Evolutionary conservation across 2,888 invertebrate species (phyloP).

Genomic region (Agonopterix heracliana): DNA sequence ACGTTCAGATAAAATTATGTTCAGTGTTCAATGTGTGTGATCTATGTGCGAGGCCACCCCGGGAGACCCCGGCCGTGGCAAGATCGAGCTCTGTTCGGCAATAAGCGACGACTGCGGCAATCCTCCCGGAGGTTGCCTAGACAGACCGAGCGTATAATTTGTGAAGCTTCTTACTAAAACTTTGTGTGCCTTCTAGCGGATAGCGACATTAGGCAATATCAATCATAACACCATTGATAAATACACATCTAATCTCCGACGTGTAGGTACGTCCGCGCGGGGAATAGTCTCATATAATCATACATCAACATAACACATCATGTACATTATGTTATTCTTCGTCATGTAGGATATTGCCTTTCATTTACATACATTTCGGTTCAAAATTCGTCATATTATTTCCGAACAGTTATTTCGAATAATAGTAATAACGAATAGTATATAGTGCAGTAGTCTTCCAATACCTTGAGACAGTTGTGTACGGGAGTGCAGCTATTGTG

Average conservation of each 20-base stretch:
- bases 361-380: constrained; percentile 40
- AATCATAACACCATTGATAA: constrained; percentile 54
- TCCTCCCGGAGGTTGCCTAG: constrained; percentile 15
- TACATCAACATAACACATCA: constrained; percentile 24
- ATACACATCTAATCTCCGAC: constrained; percentile 40
- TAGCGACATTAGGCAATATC: constrained; percentile 72
- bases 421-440: constrained; percentile 62
- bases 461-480: constrained; percentile 60
- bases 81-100: constrained; percentile 14
- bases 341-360: constrained; percentile 49
- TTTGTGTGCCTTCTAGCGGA: constrained; percentile 76
- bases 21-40: constrained; percentile 51
- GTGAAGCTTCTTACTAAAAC: constrained; percentile 74
- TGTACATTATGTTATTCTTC: constrained; percentile 21
- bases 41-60: constrained; percentile 10
- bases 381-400: constrained; percentile 32
- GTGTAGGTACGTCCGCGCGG: constrained; percentile 28
- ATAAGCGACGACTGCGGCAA: background rate
- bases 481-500: constrained; percentile 43
- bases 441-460: constrained; percentile 75
- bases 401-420: constrained; percentile 52
- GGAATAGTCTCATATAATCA: constrained; percentile 32
- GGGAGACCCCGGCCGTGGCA: constrained; percentile 17
- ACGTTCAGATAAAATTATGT: constrained; percentile 56
- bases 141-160: constrained; percentile 42